Conservation (phyloP, 2,113 vertebrate genomes). For the Clarias batrachus region DNA sequence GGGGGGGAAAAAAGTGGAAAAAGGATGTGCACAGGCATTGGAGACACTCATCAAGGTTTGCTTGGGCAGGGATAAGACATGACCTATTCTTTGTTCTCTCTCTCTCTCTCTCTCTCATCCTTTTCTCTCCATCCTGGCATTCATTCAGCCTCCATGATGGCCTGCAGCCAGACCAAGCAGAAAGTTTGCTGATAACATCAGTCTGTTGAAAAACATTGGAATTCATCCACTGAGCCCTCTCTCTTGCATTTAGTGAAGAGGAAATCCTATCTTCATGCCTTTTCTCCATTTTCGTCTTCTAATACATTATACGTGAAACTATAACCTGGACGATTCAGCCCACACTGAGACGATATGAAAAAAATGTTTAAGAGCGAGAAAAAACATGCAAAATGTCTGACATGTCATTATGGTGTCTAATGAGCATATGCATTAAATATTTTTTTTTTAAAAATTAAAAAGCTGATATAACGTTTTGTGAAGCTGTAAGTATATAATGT, state of each 20-base stretch:
- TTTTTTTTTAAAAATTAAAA: background rate
- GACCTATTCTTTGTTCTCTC: background rate
- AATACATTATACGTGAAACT: background rate
- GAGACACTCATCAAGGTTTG: background rate
- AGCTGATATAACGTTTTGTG: background rate
- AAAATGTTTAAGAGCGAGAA: background rate
- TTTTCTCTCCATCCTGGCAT: background rate
- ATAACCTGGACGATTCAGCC: background rate
- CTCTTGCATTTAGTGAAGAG: conserved; percentile 16
- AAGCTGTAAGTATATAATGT: background rate
- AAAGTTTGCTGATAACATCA: conserved; percentile 33
- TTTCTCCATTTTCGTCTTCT: background rate
- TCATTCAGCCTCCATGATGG: background rate
- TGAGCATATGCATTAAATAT: background rate
- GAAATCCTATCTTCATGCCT: background rate
- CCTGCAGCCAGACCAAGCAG: conserved; percentile 25
- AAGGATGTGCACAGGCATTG: background rate
- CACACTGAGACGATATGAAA: background rate
- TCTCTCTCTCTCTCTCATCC: background rate
- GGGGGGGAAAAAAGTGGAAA: background rate
- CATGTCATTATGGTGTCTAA: background rate
- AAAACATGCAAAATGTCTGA: background rate
- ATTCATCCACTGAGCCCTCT: background rate
- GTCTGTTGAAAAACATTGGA: conserved; percentile 23
- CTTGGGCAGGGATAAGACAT: background rate